Evolutionary conservation across 1,140 invertebrate genomes (phyloP), one percentile per base, ranked within the genome.

Genomic region (Bombyx mandarina): DNA sequence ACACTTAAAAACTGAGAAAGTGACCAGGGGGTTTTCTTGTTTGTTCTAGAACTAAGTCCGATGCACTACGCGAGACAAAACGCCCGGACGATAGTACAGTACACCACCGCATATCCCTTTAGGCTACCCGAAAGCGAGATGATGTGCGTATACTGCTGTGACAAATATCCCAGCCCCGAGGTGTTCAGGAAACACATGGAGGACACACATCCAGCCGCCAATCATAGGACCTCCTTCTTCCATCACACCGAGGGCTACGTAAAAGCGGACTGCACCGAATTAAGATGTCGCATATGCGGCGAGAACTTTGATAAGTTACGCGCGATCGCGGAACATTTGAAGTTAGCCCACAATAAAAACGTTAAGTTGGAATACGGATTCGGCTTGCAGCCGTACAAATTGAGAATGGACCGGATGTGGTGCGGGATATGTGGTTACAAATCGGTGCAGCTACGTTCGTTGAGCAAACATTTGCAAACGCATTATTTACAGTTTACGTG

Each of bases 401-500:
- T 83, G 26, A 66, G 71, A 10, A 73, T 67, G 4, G 77, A 79
- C 52, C 72, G 71, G 49, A 18, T 86, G 6, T 50, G 58, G 0
- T 86, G 83, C 45, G 77, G 71, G 0, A 63, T 83, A 49, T 84
- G 82, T 48, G 54, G 63, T 6, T 50, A 62, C 3, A 82, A 81
- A 56, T 68, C 64, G 0, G 57, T 73, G 1, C 74, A 70, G 8
- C 52, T 83, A 6, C 62, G 77, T 22, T 70, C 69, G 35, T 61
- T 84, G 18, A 80, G 74, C 46, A 65, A 74, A 10, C 83, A 86
- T 58, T 73, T 75, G 3, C 74, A 88, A 51, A 78, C 74, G 1
- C 84, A 84, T 45, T 88, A 83, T 26, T 71, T 80, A 5, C 86
- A 82, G 4, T 89, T 77, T 61, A 83, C 77, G 0, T 90, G 90